phyloP scores from a whole-genome alignment of 2,797 vertebrate species.

The Borostomias antarcticus region DNA sequence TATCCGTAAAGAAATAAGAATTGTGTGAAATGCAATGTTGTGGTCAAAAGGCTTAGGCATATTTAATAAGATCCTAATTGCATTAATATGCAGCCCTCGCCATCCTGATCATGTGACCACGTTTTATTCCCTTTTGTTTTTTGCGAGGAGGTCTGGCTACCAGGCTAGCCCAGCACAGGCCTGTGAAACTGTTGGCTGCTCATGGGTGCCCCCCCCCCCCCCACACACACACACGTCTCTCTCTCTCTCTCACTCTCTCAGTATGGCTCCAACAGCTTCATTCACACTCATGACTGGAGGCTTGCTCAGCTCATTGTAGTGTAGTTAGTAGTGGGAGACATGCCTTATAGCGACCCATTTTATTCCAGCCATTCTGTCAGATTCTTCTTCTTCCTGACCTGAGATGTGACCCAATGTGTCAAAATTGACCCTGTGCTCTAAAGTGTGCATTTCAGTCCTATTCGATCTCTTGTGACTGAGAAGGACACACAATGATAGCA shows the following conservation, averaged over 20 bases:
- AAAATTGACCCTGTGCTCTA: conserved; percentile 41
- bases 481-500: background rate
- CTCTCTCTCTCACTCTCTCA: conserved; percentile 9
- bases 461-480: background rate
- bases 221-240: background rate
- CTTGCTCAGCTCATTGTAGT: background rate
- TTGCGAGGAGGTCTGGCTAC: too few species aligned
- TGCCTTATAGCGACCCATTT: conserved; percentile 34
- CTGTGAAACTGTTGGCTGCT: conserved; percentile 23
- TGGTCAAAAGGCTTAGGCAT: conserved; percentile 10
- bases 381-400: conserved; percentile 27
- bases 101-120: too few species aligned
- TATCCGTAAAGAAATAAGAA: background rate
- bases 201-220: conserved; percentile 10
- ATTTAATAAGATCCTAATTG: conserved; percentile 48
- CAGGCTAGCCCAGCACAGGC: background rate
- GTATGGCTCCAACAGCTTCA: conserved; percentile 33
- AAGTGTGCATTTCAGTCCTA: background rate
- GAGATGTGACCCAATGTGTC: conserved; percentile 54
- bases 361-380: conserved; percentile 32
- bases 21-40: conserved; percentile 13
- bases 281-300: conserved; percentile 19
- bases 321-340: conserved; percentile 22
- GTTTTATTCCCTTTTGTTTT: too few species aligned
- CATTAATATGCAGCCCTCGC: conserved; percentile 25